Evolutionary conservation across 1,140 invertebrate species (phyloP).

Genomic region (Drosophila tropicalis): DNA sequence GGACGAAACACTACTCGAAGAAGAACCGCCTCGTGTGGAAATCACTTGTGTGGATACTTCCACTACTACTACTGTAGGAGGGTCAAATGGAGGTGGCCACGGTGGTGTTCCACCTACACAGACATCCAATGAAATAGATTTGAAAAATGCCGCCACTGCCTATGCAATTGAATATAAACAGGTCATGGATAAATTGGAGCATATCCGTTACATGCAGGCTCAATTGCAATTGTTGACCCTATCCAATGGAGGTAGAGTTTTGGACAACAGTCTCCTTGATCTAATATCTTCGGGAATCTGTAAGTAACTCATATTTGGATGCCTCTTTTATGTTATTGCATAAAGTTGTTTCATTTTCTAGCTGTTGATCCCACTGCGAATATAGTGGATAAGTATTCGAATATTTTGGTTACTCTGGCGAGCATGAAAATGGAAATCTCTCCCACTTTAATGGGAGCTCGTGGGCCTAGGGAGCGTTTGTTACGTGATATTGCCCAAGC

Average conservation of each 20-base stretch:
- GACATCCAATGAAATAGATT: not conserved
- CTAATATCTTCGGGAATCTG: conserved; percentile 24
- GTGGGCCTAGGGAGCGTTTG: conserved; percentile 59
- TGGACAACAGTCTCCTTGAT: conserved; percentile 5
- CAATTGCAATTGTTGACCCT: conserved; percentile 55
- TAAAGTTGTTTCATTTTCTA: not conserved
- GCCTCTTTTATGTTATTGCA: too few relatives aligned
- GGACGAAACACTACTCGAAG: not conserved
- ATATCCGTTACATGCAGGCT: conserved; percentile 59
- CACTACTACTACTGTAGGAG: too few relatives aligned
- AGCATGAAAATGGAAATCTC: conserved; percentile 45
- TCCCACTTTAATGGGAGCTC: conserved; percentile 44
- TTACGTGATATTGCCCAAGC: conserved; percentile 61
- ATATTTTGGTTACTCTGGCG: conserved; percentile 37
- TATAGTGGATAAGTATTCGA: conserved; percentile 40
- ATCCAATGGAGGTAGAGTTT: conserved; percentile 6
- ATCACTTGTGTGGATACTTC: conserved; percentile 47
- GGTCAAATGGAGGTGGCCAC: too few relatives aligned
- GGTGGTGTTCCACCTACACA: not conserved
- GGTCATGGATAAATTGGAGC: conserved; percentile 66
- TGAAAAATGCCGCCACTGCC: conserved; percentile 22
- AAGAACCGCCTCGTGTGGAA: conserved; percentile 43
- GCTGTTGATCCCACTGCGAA: conserved; percentile 40
- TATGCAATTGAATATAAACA: conserved; percentile 65
- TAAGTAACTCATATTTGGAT: not conserved